Evolutionary conservation across 2,797 vertebrate species (phyloP).

Genomic region (Harpagifer antarcticus): DNA sequence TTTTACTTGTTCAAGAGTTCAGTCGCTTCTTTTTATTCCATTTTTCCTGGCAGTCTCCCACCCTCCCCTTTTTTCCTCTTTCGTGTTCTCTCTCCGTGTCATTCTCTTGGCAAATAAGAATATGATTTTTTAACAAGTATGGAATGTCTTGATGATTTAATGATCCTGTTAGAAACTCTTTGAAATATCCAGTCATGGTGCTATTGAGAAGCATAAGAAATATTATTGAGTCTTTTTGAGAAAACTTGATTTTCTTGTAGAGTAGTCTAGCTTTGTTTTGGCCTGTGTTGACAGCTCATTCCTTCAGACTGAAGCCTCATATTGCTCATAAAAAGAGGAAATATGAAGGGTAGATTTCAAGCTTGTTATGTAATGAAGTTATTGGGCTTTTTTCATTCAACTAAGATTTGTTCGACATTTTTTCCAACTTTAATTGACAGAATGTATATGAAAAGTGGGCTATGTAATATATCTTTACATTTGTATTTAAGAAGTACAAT

Average conservation of each 20-base stretch:
- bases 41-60: conserved; percentile 59
- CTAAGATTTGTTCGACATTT: too few relatives aligned
- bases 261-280: background rate
- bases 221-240: background rate
- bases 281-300: too few relatives aligned
- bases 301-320: too few relatives aligned
- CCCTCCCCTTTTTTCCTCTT: conserved; percentile 22
- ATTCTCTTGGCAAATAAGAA: conserved; percentile 55
- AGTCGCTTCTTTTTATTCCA: conserved; percentile 60
- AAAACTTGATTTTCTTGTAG: conserved; percentile 6
- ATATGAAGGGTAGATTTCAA: too few relatives aligned
- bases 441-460: too few relatives aligned
- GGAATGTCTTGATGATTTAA: conserved; percentile 59
- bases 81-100: conserved; percentile 52
- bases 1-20: conserved; percentile 75
- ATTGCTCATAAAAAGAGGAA: too few relatives aligned
- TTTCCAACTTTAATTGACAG: too few relatives aligned
- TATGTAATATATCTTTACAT: too few relatives aligned
- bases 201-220: conserved; percentile 14
- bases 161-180: conserved; percentile 47
- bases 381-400: too few relatives aligned
- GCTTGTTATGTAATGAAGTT: too few relatives aligned
- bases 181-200: conserved; percentile 29
- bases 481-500: too few relatives aligned
- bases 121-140: conserved; percentile 56